phyloP scores from a whole-genome alignment of 2,797 vertebrate species.

The Rhinichthys osculus region DNA sequence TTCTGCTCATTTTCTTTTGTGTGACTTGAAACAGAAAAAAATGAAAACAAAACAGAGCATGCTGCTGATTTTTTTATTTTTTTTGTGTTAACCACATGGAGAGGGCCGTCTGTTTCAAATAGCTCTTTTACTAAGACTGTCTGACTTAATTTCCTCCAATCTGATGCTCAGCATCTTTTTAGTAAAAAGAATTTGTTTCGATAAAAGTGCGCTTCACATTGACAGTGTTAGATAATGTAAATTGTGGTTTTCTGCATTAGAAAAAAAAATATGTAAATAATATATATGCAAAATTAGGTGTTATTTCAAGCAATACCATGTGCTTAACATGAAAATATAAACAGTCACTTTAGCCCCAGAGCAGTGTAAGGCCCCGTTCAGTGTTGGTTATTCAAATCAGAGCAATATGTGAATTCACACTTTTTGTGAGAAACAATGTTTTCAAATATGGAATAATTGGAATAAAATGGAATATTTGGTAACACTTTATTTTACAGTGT shows the following conservation, averaged over 20 bases:
- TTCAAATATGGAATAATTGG: conserved; percentile 14
- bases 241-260: conserved; percentile 59
- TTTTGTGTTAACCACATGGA: conserved; percentile 42
- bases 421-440: conserved; percentile 52
- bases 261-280: not conserved
- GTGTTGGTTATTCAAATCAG: conserved; percentile 60
- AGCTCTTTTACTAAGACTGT: conserved; percentile 32
- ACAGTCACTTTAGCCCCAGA: conserved; percentile 36
- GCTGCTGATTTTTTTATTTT: conserved; percentile 32
- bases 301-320: conserved; percentile 5
- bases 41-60: conserved; percentile 17
- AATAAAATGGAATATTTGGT: not conserved
- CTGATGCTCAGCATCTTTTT: conserved; percentile 64
- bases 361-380: not conserved
- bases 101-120: conserved; percentile 36
- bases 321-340: conserved; percentile 4
- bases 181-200: conserved; percentile 74
- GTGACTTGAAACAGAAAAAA: conserved; percentile 24
- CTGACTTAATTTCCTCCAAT: conserved; percentile 55
- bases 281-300: not conserved
- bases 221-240: conserved; percentile 64
- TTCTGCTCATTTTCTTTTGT: conserved; percentile 60
- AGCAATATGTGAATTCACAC: conserved; percentile 51
- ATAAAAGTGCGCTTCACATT: conserved; percentile 65
- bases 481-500: too few relatives aligned